Base-by-base conservation (phyloP, 2,888 invertebrate genomes). In the Uloborus plumipes region DNA sequence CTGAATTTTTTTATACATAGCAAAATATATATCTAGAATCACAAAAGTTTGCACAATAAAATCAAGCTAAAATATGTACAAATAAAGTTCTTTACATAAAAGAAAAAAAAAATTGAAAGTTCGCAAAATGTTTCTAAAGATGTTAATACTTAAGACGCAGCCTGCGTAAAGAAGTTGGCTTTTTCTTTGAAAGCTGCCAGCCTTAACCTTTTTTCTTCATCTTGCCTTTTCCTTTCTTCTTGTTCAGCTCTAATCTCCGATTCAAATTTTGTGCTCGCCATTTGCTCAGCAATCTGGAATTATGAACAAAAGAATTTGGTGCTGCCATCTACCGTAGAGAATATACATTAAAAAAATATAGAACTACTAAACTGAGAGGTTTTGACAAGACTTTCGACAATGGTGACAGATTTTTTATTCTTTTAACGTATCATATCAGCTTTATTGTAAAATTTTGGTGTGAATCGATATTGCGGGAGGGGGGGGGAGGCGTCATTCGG, bases 171-270 rank as follows among this genome's bases (percentile, higher is more conserved):
- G 88, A 96, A 90, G 64, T 95, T 94, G 55, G 96, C 95, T 89
- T 95, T 95, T 89, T 96, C 94, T 89, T 94, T 93, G 89, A 98
- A 98, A 87, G 94, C 93, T 88, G 93, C 93, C 88, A 93, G 93
- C 86, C 97, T 91, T 84, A 92, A 90, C 31, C 94, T 94, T 87
- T 93, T 94, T 86, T 96, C 95, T 88, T 97, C 95, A 77, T 95
- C 95, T 87, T 94, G 92, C 72, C 93, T 92, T 85, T 94, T 93
- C 86, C 94, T 92, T 87, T 96, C 95, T 88, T 97, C 96, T 88
- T 97, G 96, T 88, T 98, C 97, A 89, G 94, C 93, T 83, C 94
- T 92, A 85, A 98, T 97, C 90, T 98, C 98, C 86, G 94, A 93
- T 88, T 97, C 97, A 89, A 97, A 97, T 90, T 96, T 96, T 88